Conservation (phyloP, 2,888 invertebrate genomes). For the Hemithea aestivaria region DNA sequence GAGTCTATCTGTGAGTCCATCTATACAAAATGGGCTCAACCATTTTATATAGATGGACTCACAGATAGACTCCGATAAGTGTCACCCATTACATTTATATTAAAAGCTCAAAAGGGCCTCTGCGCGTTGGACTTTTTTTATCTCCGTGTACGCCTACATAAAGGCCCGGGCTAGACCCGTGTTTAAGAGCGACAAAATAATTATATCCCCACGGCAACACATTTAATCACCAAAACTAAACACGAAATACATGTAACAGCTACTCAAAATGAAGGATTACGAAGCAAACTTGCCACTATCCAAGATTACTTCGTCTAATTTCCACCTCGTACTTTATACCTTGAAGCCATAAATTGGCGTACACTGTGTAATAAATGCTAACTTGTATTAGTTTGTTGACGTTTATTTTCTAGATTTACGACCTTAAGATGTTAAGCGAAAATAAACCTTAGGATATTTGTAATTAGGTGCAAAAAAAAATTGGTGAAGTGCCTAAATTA, state of each 20-base stretch:
- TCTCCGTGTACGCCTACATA: too few species aligned
- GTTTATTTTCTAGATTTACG: slow-evolving; percentile 27
- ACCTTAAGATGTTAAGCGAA: slow-evolving; percentile 6
- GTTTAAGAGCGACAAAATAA: too few species aligned
- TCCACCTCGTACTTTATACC: slow-evolving; percentile 42
- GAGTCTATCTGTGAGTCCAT: too few species aligned
- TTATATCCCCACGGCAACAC: too few species aligned
- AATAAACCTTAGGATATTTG: slow-evolving; percentile 13
- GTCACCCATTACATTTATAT: too few species aligned
- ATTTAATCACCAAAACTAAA: too few species aligned
- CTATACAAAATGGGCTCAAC: too few species aligned
- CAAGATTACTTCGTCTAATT: slow-evolving; percentile 47
- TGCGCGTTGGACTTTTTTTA: too few species aligned
- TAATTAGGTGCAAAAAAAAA: slow-evolving; percentile 4
- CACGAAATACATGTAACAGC: slow-evolving; percentile 14
- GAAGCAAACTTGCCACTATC: slow-evolving; percentile 35
- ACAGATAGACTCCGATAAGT: too few species aligned
- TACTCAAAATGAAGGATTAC: slow-evolving; percentile 51
- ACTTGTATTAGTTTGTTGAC: slow-evolving; percentile 28
- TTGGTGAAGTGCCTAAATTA: slow-evolving; percentile 16
- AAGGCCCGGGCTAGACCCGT: too few species aligned
- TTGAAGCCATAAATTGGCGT: slow-evolving; percentile 42
- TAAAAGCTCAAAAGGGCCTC: too few species aligned
- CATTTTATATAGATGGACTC: too few species aligned
- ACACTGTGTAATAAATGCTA: slow-evolving; percentile 27